Evolutionary conservation across 2,113 vertebrate species (phyloP), one percentile per base, ranked within the genome.

Genomic region (Anolis sagrei): DNA sequence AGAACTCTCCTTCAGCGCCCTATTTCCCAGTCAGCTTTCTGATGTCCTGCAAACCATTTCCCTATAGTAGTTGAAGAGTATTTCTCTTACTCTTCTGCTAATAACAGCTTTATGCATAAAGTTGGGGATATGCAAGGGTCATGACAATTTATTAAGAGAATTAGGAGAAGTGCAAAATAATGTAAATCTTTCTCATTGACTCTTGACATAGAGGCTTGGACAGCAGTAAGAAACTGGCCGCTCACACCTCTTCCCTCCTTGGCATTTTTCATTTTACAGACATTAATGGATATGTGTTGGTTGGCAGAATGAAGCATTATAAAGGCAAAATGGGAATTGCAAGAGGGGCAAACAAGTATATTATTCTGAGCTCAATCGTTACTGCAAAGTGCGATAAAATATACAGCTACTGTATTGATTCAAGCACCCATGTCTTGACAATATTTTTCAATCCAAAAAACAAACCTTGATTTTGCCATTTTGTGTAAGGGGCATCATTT

Each of bases 161-260:
- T 34, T 7, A n/a, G 7, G 51, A 78, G 19, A 0, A 27, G 62
- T 23, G 19, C 62, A 58, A 79, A 62, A 62, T 10, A 36, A 79
- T 61, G 54, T 21, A 10, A 7, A 13, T 54, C 7, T 27, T 29
- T 4, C 74, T 27, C 21, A 51, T 44, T 74, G 72, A 23, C 34
- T 14, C n/a, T 49, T 19, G 54, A 18, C 11, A 58, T 58, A 4
- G 54, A 58, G 18, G 54, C 14, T 58, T 58, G 54, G 14, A 58
- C 58, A 51, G 74, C 27, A 77, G 8, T 90, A 83, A 92, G 90
- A 88, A 91, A 91, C 62, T 78, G 93, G 80, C 73, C 61, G 1
- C 0, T 93, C 92, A 85, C 89, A 92, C 90, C 29, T 68, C 90
- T 89, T 1, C 16, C 48, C 2, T 0, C 9, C 48, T 1, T 82